phyloP scores from a whole-genome alignment of 2,797 vertebrate genomes.

The Poecile montanus region DNA sequence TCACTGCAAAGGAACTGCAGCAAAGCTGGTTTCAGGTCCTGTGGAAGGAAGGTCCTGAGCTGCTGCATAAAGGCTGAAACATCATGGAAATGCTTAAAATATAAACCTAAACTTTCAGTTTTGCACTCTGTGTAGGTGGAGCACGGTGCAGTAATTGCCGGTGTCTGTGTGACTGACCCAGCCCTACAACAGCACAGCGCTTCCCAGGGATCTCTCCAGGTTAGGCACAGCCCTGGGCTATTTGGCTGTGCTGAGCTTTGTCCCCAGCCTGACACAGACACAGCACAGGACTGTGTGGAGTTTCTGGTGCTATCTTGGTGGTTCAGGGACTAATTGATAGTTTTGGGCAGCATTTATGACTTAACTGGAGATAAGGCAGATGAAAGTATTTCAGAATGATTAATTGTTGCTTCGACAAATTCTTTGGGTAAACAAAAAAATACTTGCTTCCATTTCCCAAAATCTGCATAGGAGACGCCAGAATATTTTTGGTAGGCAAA shows the following conservation, averaged over 20 bases:
- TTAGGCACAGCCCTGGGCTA: accelerated
- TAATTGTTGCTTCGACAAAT: not conserved
- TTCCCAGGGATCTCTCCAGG: not conserved
- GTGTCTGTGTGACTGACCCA: not conserved
- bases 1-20: not conserved
- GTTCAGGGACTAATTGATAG: not conserved
- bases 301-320: not conserved
- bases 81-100: not conserved
- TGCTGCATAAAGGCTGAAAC: not conserved
- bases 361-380: not conserved
- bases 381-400: not conserved
- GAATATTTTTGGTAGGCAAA: not conserved
- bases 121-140: not conserved
- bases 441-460: not conserved
- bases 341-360: not conserved
- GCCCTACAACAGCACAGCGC: accelerated
- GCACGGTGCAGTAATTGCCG: accelerated
- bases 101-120: not conserved
- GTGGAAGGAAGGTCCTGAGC: not conserved
- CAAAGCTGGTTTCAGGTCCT: not conserved
- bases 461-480: not conserved
- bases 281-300: accelerated
- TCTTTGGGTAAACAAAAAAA: not conserved
- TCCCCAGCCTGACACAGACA: not conserved
- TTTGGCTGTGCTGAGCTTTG: not conserved